Percentiles rank a stretch among this genome's conserved stretches.
Evolutionary conservation across 2,113 vertebrate species (phyloP).

Genomic region (Amblyopsis rosae): DNA sequence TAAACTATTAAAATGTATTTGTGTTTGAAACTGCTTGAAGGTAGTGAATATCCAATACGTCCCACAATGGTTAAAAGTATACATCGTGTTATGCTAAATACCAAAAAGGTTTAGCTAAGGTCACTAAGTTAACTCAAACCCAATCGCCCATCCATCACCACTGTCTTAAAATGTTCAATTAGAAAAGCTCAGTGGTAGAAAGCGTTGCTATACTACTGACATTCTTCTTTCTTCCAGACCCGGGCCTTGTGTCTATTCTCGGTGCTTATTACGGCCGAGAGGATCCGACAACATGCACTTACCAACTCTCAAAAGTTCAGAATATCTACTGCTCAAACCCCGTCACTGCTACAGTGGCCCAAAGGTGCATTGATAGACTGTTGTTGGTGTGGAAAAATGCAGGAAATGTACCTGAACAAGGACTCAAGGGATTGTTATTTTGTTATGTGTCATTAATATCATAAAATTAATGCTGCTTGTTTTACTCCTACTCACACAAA

Average conservation of each 20-base stretch:
- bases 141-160: too few species aligned
- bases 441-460: neutral
- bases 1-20: neutral
- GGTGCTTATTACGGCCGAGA: neutral
- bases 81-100: too few species aligned
- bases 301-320: neutral
- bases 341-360: neutral
- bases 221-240: neutral
- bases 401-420: too few species aligned
- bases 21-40: neutral
- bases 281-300: neutral
- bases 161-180: too few species aligned
- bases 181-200: too few species aligned
- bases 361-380: neutral
- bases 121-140: neutral
- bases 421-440: too few species aligned
- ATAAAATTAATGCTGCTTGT: neutral
- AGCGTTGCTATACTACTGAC: neutral
- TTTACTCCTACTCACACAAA: neutral
- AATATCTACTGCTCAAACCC: neutral
- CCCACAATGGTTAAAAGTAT: too few species aligned
- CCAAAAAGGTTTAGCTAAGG: too few species aligned
- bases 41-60: neutral
- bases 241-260: neutral
- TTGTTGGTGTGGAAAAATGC: neutral